These are phyloP conservation scores for Calliscelio sp. DNA, from an alignment of 2,888 invertebrate species.

Conservation along the genomic window DNA sequence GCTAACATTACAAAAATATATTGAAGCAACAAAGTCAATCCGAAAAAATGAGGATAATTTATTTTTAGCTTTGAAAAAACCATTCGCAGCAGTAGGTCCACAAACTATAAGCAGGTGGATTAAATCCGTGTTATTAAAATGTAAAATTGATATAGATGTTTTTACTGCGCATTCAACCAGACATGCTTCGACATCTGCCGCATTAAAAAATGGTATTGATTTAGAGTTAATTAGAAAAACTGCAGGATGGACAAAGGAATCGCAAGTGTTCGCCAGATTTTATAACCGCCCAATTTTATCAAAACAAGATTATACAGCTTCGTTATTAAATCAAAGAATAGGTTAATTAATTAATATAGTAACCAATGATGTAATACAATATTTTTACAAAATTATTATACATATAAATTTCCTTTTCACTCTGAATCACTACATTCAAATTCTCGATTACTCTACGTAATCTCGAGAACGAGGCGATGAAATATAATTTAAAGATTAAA, in stretches of 20 bases:
- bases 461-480: constrained; percentile 32
- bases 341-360: too few species aligned
- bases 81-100: not conserved
- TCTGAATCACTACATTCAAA: constrained; percentile 19
- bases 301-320: constrained; percentile 13
- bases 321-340: constrained; percentile 5
- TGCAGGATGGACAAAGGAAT: constrained; percentile 15
- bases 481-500: constrained; percentile 16
- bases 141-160: not conserved
- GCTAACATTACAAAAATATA: constrained; percentile 10
- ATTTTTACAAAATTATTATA: not conserved
- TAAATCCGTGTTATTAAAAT: constrained; percentile 20
- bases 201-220: constrained; percentile 7
- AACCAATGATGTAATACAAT: too few species aligned
- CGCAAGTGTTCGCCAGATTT: constrained; percentile 19
- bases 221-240: constrained; percentile 31
- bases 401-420: constrained; percentile 4
- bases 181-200: constrained; percentile 30
- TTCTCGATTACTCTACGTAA: constrained; percentile 20
- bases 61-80: constrained; percentile 37
- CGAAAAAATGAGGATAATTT: constrained; percentile 1
- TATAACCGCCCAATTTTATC: constrained; percentile 28
- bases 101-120: constrained; percentile 40
- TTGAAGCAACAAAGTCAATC: not conserved
- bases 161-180: constrained; percentile 17